Evolutionary conservation across 2,888 invertebrate species (phyloP), one percentile per base, ranked within the genome.

Genomic region (Cremastobaeus sp.): DNA sequence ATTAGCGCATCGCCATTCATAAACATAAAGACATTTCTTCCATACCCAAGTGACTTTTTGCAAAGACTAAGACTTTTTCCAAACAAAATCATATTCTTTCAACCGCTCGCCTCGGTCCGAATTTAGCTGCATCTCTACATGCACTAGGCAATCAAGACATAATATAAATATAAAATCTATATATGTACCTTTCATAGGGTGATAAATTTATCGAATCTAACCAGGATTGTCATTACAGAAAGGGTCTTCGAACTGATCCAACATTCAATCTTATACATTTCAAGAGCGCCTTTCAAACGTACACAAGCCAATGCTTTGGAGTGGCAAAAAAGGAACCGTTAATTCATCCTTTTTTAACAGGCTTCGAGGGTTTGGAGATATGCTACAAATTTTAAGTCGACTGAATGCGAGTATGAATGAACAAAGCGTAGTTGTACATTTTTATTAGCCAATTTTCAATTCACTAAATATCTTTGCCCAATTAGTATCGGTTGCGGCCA

Each of bases 91-190:
- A n/a, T n/a, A n/a, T n/a, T n/a, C n/a, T n/a, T n/a, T n/a, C n/a
- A n/a, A n/a, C n/a, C n/a, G n/a, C n/a, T n/a, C n/a, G n/a, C n/a
- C n/a, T n/a, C n/a, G n/a, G n/a, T n/a, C n/a, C n/a, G n/a, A n/a
- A n/a, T n/a, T n/a, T n/a, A n/a, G n/a, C n/a, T n/a, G n/a, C n/a
- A n/a, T n/a, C n/a, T n/a, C n/a, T n/a, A n/a, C n/a, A n/a, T n/a
- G n/a, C 37, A 14, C 17, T 14, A 2, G 4, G 18, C 20, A 32
- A 55, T 55, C 43, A 55, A 54, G 41, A 55, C n/a, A n/a, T 43
- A 55, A 55, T 55, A 55, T 32, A 55, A 43, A 55, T 55, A 43
- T 55, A 28, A 54, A 41, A 54, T n/a, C n/a, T n/a, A n/a, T n/a
- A n/a, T n/a, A n/a, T n/a, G n/a, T n/a, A n/a, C n/a, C n/a, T n/a